Evolutionary conservation across 2,888 invertebrate species (phyloP), one percentile per base, ranked within the genome.

Genomic region (Asteroscopus sphinx): DNA sequence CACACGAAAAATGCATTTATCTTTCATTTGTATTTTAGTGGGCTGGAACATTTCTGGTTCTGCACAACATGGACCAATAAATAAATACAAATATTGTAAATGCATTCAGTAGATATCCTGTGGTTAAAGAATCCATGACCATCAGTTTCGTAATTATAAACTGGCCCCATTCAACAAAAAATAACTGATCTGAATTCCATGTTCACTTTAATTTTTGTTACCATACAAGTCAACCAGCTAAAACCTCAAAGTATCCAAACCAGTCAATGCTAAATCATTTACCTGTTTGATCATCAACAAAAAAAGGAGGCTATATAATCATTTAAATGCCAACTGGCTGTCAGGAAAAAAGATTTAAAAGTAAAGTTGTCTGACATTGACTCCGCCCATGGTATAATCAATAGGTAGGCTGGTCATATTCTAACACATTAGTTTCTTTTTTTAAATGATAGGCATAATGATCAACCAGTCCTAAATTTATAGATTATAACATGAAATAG

Each of bases 401-500:
- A 32, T 30, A 32, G n/a, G 1, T 39, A 13, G 21, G 12, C 53
- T 45, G 52, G 37, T 12, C 2, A 32, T 6, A 28, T 28, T 28
- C 1, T 28, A 9, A 28, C 28, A 3, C 28, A 28, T 28, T 9
- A 28, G 28, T 11, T 9, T 9, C 8, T 9, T 11, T 6, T 28
- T 28, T 28, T 9, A 28, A 28, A 28, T 32, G 12, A 32, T 32
- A 32, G 3, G n/a, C 32, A n/a, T 12, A 32, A 26, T 40, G n/a
- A 17, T 11, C 1, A 11, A 17, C 21, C 13, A 40, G 26, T 26
- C 26, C 8, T 9, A 36, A 36, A 36, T 36, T 39, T n/a, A 21
- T 12, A 9, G 28, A 17, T 48, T 9, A 35, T 21, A 68, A 36
- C 30, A 48, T 61, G 64, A 68, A 54, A 61, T 37, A n/a, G n/a